phyloP scores from a whole-genome alignment of 2,797 vertebrate genomes.

The Phrynocephalus guinanensis region DNA sequence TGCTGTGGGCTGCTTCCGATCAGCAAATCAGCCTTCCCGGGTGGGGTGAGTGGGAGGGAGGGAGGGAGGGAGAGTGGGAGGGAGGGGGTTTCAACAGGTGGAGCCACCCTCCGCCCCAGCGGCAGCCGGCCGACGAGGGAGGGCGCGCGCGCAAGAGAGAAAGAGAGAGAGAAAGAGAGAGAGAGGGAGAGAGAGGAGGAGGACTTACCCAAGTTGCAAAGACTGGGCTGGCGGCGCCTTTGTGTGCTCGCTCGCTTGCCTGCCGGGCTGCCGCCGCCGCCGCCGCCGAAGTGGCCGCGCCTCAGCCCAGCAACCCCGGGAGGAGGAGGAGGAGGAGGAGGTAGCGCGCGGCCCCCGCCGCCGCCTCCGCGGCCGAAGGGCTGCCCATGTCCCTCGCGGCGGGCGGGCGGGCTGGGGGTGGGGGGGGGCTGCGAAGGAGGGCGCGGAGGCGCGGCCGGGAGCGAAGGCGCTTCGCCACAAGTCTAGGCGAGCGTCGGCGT shows the following conservation, averaged over 20 bases:
- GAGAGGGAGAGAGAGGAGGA: no score
- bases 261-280: not conserved
- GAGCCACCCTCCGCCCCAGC: slow-evolving; percentile 35
- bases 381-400: slow-evolving; percentile 30
- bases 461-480: slow-evolving; percentile 23
- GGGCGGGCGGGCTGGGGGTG: not conserved
- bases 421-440: not conserved
- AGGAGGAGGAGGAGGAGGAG: no score
- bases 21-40: not conserved
- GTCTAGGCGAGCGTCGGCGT: slow-evolving; percentile 19
- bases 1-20: not conserved
- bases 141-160: not conserved
- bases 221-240: not conserved
- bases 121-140: not conserved
- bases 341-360: not conserved
- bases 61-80: no score
- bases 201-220: slow-evolving; percentile 39
- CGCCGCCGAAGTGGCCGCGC: not conserved
- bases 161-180: not conserved
- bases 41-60: not conserved
- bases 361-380: not conserved
- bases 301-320: slow-evolving; percentile 28
- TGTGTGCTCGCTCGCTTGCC: slow-evolving; percentile 1
- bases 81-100: slow-evolving; percentile 69
- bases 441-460: not conserved